Conservation (phyloP, 1,140 invertebrate species). For the Proctacanthus coquilletti region DNA sequence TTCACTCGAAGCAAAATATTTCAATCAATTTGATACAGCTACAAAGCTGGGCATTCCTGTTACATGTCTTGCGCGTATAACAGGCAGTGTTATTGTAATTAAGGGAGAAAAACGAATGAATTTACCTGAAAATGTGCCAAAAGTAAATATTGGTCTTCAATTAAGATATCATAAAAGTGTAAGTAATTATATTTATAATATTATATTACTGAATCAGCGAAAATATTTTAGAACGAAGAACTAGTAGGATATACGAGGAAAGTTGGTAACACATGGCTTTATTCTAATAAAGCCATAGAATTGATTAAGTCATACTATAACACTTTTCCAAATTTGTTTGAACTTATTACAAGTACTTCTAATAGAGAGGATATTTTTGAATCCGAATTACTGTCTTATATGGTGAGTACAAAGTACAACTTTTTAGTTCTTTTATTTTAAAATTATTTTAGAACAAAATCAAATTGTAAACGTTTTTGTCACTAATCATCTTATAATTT, state of each 20-base stretch:
- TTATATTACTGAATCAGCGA: constrained; percentile 7
- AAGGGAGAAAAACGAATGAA: constrained; percentile 26
- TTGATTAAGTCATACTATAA: constrained; percentile 51
- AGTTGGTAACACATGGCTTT: constrained; percentile 55
- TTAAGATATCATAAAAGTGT: constrained; percentile 81
- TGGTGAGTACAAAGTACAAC: too few species aligned
- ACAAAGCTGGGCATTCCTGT: constrained; percentile 38
- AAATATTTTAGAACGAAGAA: constrained; percentile 36
- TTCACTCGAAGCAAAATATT: constrained; percentile 19
- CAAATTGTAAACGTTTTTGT: too few species aligned
- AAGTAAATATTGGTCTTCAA: constrained; percentile 78
- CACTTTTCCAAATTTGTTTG: constrained; percentile 61
- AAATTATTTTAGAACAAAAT: too few species aligned
- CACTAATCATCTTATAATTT: too few species aligned
- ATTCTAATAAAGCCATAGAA: constrained; percentile 61
- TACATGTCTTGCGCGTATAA: constrained; percentile 64
- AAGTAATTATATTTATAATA: constrained; percentile 9
- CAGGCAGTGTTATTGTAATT: constrained; percentile 59
- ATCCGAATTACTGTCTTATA: too few species aligned
- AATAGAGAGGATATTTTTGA: constrained; percentile 45
- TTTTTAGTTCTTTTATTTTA: too few species aligned
- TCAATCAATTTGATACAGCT: constrained; percentile 20
- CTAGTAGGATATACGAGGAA: constrained; percentile 69
- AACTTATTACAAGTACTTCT: constrained; percentile 33
- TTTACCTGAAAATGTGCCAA: constrained; percentile 31